Evolutionary conservation across 2,113 vertebrate genomes (phyloP), one percentile per base, ranked within the genome.

Genomic region (Scalopus aquaticus): DNA sequence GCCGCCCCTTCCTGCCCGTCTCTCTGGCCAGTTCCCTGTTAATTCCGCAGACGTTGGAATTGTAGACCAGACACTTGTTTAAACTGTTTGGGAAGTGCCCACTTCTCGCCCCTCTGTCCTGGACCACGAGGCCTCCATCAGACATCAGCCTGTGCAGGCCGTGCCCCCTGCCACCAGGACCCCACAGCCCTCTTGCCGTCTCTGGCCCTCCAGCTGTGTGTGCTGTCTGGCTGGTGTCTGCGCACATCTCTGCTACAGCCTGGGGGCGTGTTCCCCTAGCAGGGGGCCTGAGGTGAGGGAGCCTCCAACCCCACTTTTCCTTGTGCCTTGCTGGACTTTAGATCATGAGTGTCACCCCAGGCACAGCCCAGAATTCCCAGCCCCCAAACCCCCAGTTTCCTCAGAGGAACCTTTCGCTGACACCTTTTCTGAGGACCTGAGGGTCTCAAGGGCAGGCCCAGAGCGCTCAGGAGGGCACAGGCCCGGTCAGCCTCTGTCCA

Each of bases 21-120:
- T 81, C 73, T 83, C 82, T 24, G 69, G 79, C 95, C 95, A 78
- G 80, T 95, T 96, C 89, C 93, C 96, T 89, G 92, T 85, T 94
- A 85, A 95, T 95, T 51, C 82, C 19, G 10, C 92, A 91, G 96
- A n/a, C n/a, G 97, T 95, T 54, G 74, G n/a, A 10, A n/a, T n/a
- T 86, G 77, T 87, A 93, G 19, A 91, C 92, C 91, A 85, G 92
- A 96, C 90, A n/a, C 62, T 62, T 2, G 26, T 39, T 44, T 30
- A 26, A 37, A 24, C 32, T 22, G 19, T 70, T 30, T 20, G 16
- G 88, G 13, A 32, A 62, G 5, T 7, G 30, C n/a, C 37, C 22
- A 15, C 35, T 1, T 8, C 28, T 56, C 9, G 1, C 37, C 67
- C 32, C 2, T n/a, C n/a, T n/a, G n/a, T n/a, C n/a, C n/a, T n/a